phyloP scores from a whole-genome alignment of 2,888 invertebrate species.

The Hedya salicella region DNA sequence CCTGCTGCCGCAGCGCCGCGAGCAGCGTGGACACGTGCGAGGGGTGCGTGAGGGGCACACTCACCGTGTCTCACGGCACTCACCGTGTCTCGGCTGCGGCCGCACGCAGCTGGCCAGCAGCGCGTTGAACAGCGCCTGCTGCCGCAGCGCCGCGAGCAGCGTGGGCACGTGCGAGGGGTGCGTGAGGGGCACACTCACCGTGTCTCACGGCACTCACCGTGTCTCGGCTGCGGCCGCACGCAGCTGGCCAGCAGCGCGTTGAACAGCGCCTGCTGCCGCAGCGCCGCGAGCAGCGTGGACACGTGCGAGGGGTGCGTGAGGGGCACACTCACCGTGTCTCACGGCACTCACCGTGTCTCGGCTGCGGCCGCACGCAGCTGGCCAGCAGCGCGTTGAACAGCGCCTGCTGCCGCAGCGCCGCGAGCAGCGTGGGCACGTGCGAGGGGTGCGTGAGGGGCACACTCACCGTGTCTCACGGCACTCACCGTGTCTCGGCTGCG shows the following conservation, averaged over 20 bases:
- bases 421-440: slow-evolving; percentile 95
- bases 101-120: slow-evolving; percentile 95
- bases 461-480: too few relatives aligned
- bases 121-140: slow-evolving; percentile 96
- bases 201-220: too few relatives aligned
- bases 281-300: slow-evolving; percentile 92
- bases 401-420: slow-evolving; percentile 94
- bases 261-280: slow-evolving; percentile 96
- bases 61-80: too few relatives aligned
- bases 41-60: slow-evolving; percentile 97
- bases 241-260: slow-evolving; percentile 95
- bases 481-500: too few relatives aligned
- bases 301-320: slow-evolving; percentile 98
- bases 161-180: slow-evolving; percentile 97
- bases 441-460: slow-evolving; percentile 97
- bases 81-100: slow-evolving; percentile 89
- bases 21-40: slow-evolving; percentile 96
- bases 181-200: slow-evolving; percentile 96
- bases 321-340: too few relatives aligned
- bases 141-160: slow-evolving; percentile 92
- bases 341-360: too few relatives aligned
- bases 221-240: slow-evolving; percentile 91
- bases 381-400: slow-evolving; percentile 95
- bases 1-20: slow-evolving; percentile 93
- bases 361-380: slow-evolving; percentile 94